These are phyloP conservation scores for Bimastos eiseni DNA, from an alignment of 2,888 invertebrate genomes.

Conservation along the genomic window DNA sequence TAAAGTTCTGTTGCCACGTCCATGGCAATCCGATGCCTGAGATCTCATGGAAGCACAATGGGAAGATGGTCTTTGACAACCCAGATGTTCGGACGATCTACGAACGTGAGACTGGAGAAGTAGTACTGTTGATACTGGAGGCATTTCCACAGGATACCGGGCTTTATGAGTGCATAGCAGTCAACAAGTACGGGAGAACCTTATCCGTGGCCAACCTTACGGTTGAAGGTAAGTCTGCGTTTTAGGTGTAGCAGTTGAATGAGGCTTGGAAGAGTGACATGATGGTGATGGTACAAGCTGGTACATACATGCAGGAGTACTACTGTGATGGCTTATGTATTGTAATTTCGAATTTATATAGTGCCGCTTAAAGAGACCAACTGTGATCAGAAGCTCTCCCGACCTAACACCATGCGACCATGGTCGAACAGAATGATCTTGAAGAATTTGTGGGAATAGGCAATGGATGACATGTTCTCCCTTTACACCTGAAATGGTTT, in stretches of 20 bases:
- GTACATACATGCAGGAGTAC: no score
- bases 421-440: no score
- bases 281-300: not conserved
- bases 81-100: constrained; percentile 54
- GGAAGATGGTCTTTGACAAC: constrained; percentile 43
- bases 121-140: constrained; percentile 86
- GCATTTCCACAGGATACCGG: constrained; percentile 96
- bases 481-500: no score
- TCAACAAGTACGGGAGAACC: constrained; percentile 91
- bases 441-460: no score
- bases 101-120: constrained; percentile 54
- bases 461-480: no score
- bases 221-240: constrained; percentile 50
- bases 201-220: constrained; percentile 70
- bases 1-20: constrained; percentile 64
- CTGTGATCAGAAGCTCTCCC: no score
- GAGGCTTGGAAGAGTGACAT: not conserved
- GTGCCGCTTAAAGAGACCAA: no score
- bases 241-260: not conserved
- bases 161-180: constrained; percentile 91
- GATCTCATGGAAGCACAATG: constrained; percentile 95
- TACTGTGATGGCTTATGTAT: no score
- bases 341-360: no score
- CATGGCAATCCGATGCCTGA: constrained; percentile 89
- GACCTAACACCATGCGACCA: no score